Conservation (phyloP, 2,113 vertebrate genomes). For the Hippolais icterina region DNA sequence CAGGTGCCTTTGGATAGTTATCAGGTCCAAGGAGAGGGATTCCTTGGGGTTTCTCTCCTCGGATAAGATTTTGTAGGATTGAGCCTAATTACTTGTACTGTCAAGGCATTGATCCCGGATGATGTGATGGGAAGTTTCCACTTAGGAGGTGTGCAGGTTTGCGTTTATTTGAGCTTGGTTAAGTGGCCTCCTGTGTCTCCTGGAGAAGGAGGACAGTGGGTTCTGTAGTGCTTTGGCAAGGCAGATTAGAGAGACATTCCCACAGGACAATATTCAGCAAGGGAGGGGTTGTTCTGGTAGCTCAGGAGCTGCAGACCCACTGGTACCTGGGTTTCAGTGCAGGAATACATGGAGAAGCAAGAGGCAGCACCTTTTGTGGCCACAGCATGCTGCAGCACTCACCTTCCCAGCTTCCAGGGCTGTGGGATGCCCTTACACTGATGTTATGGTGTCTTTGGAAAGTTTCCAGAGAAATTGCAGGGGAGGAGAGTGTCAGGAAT, state of each 20-base stretch:
- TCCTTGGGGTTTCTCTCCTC: background rate
- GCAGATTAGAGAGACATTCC: background rate
- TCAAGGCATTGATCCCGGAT: background rate
- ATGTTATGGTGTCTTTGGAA: background rate
- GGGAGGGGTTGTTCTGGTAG: background rate
- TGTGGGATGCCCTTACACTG: background rate
- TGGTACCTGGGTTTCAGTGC: background rate
- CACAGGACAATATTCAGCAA: fast-evolving
- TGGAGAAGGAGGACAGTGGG: background rate
- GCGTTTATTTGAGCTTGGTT: background rate
- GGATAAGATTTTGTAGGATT: background rate
- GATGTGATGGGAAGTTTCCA: background rate
- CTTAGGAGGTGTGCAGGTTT: background rate
- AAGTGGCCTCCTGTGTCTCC: background rate
- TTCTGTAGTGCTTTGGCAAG: background rate
- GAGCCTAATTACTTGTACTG: background rate
- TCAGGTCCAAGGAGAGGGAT: background rate
- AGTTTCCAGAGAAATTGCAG: background rate
- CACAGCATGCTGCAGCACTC: fast-evolving
- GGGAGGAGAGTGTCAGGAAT: fast-evolving
- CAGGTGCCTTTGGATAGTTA: background rate
- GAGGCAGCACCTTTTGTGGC: background rate
- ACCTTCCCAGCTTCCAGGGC: too few species aligned
- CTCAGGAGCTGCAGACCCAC: background rate
- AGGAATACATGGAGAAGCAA: background rate